Base-by-base conservation (phyloP, 2,888 invertebrate genomes). In the Beris morrisii region DNA sequence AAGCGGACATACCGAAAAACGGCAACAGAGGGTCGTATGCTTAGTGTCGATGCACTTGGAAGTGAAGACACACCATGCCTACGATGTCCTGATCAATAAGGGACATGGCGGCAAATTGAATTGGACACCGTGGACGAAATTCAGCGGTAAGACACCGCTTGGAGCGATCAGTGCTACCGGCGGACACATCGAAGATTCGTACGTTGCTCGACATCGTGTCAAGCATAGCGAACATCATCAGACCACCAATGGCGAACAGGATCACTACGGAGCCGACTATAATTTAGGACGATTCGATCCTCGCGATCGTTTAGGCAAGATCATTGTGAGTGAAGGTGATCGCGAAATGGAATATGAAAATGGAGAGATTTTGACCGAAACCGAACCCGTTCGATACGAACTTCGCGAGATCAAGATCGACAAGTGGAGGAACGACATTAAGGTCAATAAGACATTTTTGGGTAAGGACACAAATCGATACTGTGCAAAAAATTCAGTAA, bases 351-450 rank as follows among this genome's bases (percentile, higher is more conserved):
- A 83, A 53, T 85, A 84, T 74, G 85, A 84, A 67, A 85, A 84
- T 56, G 92, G 92, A 0, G 90, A 93, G 76, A 85, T 94, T 58
- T 82, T 94, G 31, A 86, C 90, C 6, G 93, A 93, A 82, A 87
- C 88, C 0, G 93, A 93, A 77, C 93, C 93, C 1, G 82, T 86
- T 44, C 83, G 85, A 66, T 94, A 94, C 76, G 90, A 91, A 77
- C 79, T 93, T 72, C 86, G 85, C 65, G 83, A 84, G 66, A 85
- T 90, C n/a, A 84, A 84, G 71, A 81, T 88, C 72, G 85, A 86
- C 72, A 78, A 80, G 48, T 75, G 77, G 64, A 86, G 86, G 64
- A 82, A 83, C 70, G 84, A 84, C 61, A 80, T 84, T 13, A 79
- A 81, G 6, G 82, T 82, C 70, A 84, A 84, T 71, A 81, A 83